Base-by-base conservation (phyloP, 2,113 vertebrate species). In the Microcebus lehilahytsara region DNA sequence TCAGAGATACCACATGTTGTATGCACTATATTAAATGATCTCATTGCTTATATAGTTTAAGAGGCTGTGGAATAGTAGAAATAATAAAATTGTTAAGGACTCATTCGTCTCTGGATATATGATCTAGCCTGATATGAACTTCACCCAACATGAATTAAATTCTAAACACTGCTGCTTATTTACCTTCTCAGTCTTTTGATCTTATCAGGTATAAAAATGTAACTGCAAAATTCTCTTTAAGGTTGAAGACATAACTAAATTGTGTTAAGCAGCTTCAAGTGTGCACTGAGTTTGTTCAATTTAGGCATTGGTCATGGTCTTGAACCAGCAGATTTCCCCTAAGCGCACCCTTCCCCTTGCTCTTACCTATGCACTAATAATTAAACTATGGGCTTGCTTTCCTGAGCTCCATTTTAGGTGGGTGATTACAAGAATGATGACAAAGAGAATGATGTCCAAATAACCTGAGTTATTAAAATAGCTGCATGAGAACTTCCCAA, bases 11-110 rank as follows among this genome's bases (percentile, higher is more conserved):
- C 46, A n/a, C 23, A 60, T 75, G 20, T 3, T 91, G 19, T 46
- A 56, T 85, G 14, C 60, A 86, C 13, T 89, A 8, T 95, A 60
- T 42, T 32, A 89, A 94, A 87, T 94, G 60, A 93, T 79, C 56
- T 92, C 89, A 96, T 91, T 91, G 51, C 40, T 91, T 91, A 83
- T 62, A 25, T 34, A 96, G 23, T 71, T 86, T 85, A 89, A 93
- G 53, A 96, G 93, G 40, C 7, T 95, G 94, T 88, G 60, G 72
- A 91, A 85, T 30, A 96, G 40, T 4, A 90, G 58, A 77, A 79
- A 81, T 78, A 34, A 93, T 93, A 97, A 92, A 12, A 83, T 22
- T 81, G n/a, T 66, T 85, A 66, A 96, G 62, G 23, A 95, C 80
- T 78, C 60, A 74, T 85, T 96, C 25, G 40, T 89, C 71, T 89